Evolutionary conservation across 1,140 invertebrate species (phyloP).

Genomic region (Megathymus violae): DNA sequence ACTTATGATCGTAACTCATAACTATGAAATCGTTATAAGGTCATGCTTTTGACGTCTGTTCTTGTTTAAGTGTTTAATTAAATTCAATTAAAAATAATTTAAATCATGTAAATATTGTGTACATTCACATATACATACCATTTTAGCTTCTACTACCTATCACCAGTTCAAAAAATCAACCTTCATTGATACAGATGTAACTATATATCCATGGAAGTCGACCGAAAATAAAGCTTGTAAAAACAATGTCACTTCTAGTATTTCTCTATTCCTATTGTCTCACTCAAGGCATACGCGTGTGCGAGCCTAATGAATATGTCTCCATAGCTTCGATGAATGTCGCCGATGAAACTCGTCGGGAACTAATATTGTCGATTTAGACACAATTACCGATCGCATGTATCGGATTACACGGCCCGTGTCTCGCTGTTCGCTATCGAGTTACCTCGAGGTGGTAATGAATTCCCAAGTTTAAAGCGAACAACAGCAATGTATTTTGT

Average conservation of each 20-base stretch:
- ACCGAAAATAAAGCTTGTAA: too few species aligned
- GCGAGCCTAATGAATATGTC: slow-evolving; percentile 71
- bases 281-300: slow-evolving; percentile 42
- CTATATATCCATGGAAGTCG: too few species aligned
- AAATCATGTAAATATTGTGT: too few species aligned
- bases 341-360: slow-evolving; percentile 49
- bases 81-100: too few species aligned
- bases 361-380: slow-evolving; percentile 72
- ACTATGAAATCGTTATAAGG: too few species aligned
- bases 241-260: slow-evolving; percentile 43
- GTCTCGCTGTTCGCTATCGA: slow-evolving; percentile 26
- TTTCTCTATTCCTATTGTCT: slow-evolving; percentile 39
- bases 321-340: slow-evolving; percentile 61
- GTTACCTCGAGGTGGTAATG: slow-evolving; percentile 24
- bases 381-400: slow-evolving; percentile 57
- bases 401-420: slow-evolving; percentile 56
- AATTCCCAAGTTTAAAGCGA: slow-evolving; percentile 9
- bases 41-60: too few species aligned
- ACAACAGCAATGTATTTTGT: not conserved
- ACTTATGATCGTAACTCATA: too few species aligned
- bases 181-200: too few species aligned
- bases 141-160: too few species aligned
- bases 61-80: too few species aligned
- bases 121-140: too few species aligned
- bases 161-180: too few species aligned